Base-by-base conservation (phyloP, 1,140 invertebrate species). In the Drosophila carrolli region DNA sequence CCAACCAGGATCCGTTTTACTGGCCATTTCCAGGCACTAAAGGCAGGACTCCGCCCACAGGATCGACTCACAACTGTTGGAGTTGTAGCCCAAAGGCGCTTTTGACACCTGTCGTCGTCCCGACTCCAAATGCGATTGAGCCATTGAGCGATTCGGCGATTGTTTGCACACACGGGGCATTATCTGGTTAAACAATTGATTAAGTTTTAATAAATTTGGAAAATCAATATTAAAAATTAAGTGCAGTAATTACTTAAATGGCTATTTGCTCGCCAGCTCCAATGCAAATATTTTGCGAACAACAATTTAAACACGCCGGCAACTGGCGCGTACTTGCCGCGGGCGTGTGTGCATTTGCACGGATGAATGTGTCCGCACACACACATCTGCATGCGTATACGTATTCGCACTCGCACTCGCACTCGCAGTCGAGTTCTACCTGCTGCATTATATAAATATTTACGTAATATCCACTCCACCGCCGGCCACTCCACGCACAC, bases 401-500 rank as follows among this genome's bases (percentile, higher is more conserved):
- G 14, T 38, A 40, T 38, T 23, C 23, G 23, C 23, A 23, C 23
- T 23, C 23, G 19, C 19, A 23, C 19, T 23, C 19, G 23, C 23
- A 23, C 23, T 23, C 23, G 23, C 23, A 23, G 1, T 4, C 23
- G 23, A 23, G 23, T 23, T 77, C 75, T 81, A 91, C 90, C 90
- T 91, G 85, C 90, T 86, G 90, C 79, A 90, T 86, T 91, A 79
- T 81, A 86, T 88, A 91, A 91, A 91, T 91, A 91, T 91, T 91
- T 91, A 83, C 89, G 80, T 86, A 90, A 91, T 83, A 83, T 81
- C 53, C 46, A 50, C 40, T 57, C 32, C 56, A 27, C 23, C 11
- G 16, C 32, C 46, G 35, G 43, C 16, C 16, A 32, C 8, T 23
- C 8, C 41, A 38, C 5, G 11, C 14, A 43, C 14, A n/a, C 29